Evolutionary conservation across 2,113 vertebrate species (phyloP), one percentile per base, ranked within the genome.

Genomic region (Cebus imitator): DNA sequence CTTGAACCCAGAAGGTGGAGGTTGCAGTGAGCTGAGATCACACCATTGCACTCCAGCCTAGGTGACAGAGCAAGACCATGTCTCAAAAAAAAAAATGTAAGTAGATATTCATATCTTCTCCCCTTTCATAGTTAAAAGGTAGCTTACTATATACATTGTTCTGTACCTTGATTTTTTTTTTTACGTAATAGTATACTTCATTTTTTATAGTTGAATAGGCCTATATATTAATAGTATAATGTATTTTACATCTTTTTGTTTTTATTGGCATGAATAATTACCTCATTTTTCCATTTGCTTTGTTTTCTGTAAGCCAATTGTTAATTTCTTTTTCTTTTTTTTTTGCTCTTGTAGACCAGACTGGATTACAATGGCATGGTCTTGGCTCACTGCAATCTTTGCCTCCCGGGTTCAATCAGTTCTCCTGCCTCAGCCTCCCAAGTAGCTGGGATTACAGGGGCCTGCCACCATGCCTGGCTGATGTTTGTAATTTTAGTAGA

Each of bases 201-300:
- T 84, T 73, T 88, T n/a, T 58, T 8, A 73, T 75, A 81, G 45
- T 12, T 70, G 13, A 40, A 8, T 76, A 35, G 25, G 45, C 57
- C n/a, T 82, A 40, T 8, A 21, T 83, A 25, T 58, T 58, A 58
- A 58, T 10, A 21, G 40, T 85, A 20, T 90, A 58, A 94, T 58
- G 58, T 50, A 66, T 88, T 91, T 87, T 66, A 87, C 17, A 90
- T 57, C 43, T 87, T 84, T 93, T 79, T 64, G 43, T 84, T 96
- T 90, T 85, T 50, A 89, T 89, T 75, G 35, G 12, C 79, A 75
- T 94, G 45, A 87, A 80, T 87, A 88, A n/a, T 68, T 79, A 27
- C 30, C 55, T 91, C 20, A 76, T 83, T 95, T 97, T 93, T 50
- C 48, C 37, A 40, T 48, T 91, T 81, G 52, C 55, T 87, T 92